phyloP scores from a whole-genome alignment of 2,797 vertebrate genomes.

The Acanthurus leucopareius region DNA sequence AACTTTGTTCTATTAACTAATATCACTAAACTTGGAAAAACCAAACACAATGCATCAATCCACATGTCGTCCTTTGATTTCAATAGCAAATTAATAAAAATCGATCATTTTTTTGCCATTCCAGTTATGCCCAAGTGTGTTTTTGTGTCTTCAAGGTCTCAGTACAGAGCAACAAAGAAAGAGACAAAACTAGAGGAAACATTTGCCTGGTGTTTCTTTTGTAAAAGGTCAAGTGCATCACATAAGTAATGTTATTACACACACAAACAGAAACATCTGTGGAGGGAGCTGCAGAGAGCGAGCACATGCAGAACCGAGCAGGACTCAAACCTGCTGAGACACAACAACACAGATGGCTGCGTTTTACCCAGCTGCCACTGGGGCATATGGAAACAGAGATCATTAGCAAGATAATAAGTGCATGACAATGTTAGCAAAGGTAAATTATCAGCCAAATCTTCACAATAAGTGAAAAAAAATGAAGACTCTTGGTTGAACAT shows the following conservation, averaged over 20 bases:
- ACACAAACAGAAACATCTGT: constrained; percentile 44
- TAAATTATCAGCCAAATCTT: constrained; percentile 26
- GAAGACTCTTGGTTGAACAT: background rate
- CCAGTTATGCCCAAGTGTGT: background rate
- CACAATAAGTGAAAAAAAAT: background rate
- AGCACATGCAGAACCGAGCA: constrained; percentile 42
- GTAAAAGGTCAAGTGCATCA: constrained; percentile 47
- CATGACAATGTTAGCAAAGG: constrained; percentile 30
- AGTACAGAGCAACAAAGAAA: background rate
- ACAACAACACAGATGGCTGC: constrained; percentile 59
- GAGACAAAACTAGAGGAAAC: constrained; percentile 17
- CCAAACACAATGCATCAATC: too few species aligned
- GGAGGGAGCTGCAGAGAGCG: constrained; percentile 19
- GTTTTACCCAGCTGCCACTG: constrained; percentile 51
- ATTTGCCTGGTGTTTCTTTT: constrained; percentile 3
- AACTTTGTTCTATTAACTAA: too few species aligned
- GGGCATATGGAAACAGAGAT: constrained; percentile 51
- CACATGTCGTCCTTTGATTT: too few species aligned
- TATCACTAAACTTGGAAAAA: too few species aligned
- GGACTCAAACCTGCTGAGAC: constrained; percentile 56
- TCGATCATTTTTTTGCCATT: too few species aligned
- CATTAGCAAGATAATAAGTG: constrained; percentile 51
- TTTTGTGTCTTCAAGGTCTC: background rate
- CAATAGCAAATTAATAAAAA: too few species aligned
- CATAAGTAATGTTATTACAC: constrained; percentile 23